Evolutionary conservation across 2,888 invertebrate species (phyloP).

Genomic region (Drosophila anomalata): DNA sequence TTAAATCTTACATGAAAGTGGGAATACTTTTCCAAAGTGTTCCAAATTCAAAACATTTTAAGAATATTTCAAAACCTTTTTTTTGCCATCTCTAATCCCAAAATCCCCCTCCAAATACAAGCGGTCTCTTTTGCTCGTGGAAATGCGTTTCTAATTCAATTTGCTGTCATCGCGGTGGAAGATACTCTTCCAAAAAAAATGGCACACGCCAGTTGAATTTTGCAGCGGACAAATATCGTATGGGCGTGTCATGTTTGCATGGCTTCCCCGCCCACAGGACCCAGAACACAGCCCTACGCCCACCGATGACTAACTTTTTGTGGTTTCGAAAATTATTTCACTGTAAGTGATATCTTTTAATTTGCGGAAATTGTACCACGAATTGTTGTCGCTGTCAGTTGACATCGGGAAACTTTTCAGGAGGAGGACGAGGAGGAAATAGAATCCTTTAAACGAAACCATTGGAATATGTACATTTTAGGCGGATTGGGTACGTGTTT

Average conservation of each 20-base stretch:
- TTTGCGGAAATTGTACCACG: constrained; percentile 57
- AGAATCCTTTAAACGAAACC: constrained; percentile 22
- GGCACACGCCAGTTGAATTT: constrained; percentile 40
- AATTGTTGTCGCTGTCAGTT: constrained; percentile 33
- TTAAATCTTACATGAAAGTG: too few species aligned
- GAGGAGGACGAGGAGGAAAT: neutral
- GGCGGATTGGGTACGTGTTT: constrained; percentile 30
- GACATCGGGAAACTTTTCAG: neutral
- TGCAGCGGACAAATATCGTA: constrained; percentile 36
- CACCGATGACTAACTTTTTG: constrained; percentile 45
- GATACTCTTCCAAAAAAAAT: constrained; percentile 11
- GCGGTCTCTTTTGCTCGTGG: constrained; percentile 51
- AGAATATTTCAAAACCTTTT: neutral
- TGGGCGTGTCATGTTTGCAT: constrained; percentile 48
- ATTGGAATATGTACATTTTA: constrained; percentile 35
- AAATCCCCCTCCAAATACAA: constrained; percentile 11
- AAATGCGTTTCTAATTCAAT: constrained; percentile 76
- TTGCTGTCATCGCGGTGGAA: constrained; percentile 62
- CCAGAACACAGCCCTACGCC: neutral
- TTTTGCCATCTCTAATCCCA: neutral
- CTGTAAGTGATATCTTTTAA: constrained; percentile 75
- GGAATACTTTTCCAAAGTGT: neutral
- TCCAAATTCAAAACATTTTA: neutral
- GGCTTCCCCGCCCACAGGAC: constrained; percentile 1
- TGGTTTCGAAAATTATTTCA: constrained; percentile 59